Percentiles rank a stretch among this genome's conserved stretches.
Evolutionary conservation across 2,797 vertebrate genomes (phyloP).

Genomic region (Molossus alvarezi): DNA sequence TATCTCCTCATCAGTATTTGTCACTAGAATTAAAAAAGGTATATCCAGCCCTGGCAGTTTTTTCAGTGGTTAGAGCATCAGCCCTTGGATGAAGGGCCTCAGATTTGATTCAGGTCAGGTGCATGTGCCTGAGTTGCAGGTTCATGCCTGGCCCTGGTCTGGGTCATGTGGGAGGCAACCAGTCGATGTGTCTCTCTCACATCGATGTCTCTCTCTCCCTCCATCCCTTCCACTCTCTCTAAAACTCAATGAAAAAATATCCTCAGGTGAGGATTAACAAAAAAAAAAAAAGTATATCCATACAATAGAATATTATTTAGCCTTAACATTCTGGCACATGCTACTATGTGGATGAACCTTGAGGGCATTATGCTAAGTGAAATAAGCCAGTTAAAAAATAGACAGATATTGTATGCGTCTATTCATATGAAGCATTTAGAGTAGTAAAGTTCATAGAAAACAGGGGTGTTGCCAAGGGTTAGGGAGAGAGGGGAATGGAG

Average conservation of each 20-base stretch:
- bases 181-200: too few relatives aligned
- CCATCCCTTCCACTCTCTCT: too few relatives aligned
- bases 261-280: too few relatives aligned
- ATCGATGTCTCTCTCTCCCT: too few relatives aligned
- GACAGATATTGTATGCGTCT: not conserved
- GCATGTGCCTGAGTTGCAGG: too few relatives aligned
- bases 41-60: too few relatives aligned
- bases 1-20: not conserved
- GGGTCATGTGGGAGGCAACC: too few relatives aligned
- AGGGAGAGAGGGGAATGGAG: not conserved
- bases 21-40: conserved; percentile 23
- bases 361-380: conserved; percentile 4
- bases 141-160: too few relatives aligned
- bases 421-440: not conserved
- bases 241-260: too few relatives aligned
- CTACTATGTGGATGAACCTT: not conserved
- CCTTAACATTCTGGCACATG: not conserved
- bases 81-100: too few relatives aligned
- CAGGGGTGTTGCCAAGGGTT: not conserved
- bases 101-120: too few relatives aligned
- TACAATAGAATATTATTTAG: not conserved
- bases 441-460: not conserved
- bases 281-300: not conserved
- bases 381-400: not conserved
- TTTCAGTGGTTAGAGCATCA: too few relatives aligned